phyloP scores from a whole-genome alignment of 2,888 invertebrate genomes.

The Arge pagana region DNA sequence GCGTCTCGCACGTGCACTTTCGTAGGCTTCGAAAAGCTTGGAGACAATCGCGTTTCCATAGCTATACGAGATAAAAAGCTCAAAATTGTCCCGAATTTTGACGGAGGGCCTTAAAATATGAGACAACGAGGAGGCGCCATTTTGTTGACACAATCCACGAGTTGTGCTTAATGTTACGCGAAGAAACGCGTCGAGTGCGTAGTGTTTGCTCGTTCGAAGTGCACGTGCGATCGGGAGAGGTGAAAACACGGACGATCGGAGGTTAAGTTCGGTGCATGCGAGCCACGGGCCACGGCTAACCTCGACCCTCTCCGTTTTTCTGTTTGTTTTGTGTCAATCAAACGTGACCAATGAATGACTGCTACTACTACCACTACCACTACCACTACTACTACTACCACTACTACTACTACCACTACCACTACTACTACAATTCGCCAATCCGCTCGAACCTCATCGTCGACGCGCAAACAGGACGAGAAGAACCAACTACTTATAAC shows the following conservation, averaged over 20 bases:
- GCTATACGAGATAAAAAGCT: conserved; percentile 17
- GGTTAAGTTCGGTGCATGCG: not conserved
- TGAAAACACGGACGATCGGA: conserved; percentile 3
- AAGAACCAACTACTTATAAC: conserved; percentile 94
- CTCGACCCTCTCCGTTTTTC: not conserved
- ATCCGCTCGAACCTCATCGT: conserved; percentile 5
- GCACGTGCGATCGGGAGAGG: conserved; percentile 16
- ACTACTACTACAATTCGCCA: not conserved
- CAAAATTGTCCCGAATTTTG: conserved; percentile 23
- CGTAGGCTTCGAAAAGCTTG: conserved; percentile 15
- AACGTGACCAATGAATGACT: conserved; percentile 12
- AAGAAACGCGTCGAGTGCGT: not conserved
- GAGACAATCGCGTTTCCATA: conserved; percentile 22
- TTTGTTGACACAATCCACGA: conserved; percentile 13
- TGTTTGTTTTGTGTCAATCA: not conserved
- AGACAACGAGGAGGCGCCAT: conserved; percentile 3
- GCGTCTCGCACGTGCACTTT: conserved; percentile 19
- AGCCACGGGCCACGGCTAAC: not conserved
- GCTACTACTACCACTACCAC: not conserved
- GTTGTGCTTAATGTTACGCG: too few species aligned
- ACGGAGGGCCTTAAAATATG: conserved; percentile 15
- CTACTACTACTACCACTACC: conserved; percentile 1
- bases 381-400: not conserved
- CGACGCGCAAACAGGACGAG: conserved; percentile 75
- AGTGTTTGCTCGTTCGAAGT: not conserved